These are phyloP conservation scores for Gerris buenoi DNA, from an alignment of 1,140 invertebrate species.

Conservation along the genomic window DNA sequence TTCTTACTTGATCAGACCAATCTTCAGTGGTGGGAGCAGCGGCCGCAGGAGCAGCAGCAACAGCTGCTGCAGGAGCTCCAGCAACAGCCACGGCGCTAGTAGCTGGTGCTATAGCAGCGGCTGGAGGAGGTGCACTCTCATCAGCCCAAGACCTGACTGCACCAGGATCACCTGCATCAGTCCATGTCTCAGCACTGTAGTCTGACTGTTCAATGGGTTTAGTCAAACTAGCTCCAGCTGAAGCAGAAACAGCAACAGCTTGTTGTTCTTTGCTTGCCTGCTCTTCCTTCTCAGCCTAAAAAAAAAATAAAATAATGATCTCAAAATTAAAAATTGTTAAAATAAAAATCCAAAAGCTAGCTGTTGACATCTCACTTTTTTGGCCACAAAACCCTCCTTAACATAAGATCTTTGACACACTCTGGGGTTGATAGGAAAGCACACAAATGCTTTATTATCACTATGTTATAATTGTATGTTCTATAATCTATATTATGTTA, in stretches of 20 bases:
- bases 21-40: background rate
- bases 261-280: constrained; percentile 61
- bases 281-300: constrained; percentile 81
- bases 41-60: background rate
- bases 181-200: constrained; percentile 25
- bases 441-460: too few species aligned
- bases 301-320: too few species aligned
- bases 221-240: constrained; percentile 16
- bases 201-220: constrained; percentile 22
- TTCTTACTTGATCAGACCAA: background rate
- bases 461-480: too few species aligned
- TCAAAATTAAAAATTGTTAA: too few species aligned
- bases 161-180: constrained; percentile 28
- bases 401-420: too few species aligned
- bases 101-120: too few species aligned
- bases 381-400: too few species aligned
- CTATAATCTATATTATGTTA: too few species aligned
- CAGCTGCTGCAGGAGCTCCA: constrained; percentile 31
- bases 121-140: constrained; percentile 23
- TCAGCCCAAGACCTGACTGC: constrained; percentile 23
- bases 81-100: too few species aligned
- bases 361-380: too few species aligned
- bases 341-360: too few species aligned
- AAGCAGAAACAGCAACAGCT: constrained; percentile 28
- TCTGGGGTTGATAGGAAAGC: too few species aligned